Conservation (phyloP, 2,888 invertebrate species). For the Synergus gifuensis region DNA sequence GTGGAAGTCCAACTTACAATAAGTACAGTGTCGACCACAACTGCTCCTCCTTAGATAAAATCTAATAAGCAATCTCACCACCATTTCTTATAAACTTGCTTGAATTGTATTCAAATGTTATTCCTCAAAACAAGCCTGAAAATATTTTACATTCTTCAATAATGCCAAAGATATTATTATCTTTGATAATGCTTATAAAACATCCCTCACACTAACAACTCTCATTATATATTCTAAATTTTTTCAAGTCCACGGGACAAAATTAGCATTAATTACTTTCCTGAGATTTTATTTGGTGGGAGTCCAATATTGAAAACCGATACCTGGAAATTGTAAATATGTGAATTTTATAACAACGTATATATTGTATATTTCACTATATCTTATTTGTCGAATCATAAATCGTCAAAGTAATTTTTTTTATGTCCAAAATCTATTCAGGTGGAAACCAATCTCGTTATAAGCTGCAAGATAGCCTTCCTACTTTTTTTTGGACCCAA, state of each 20-base stretch:
- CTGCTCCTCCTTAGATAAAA: not conserved
- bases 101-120: not conserved
- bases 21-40: not conserved
- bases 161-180: no score
- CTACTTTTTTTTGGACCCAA: not conserved
- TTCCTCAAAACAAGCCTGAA: not conserved
- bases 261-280: no score
- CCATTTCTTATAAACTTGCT: not conserved
- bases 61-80: not conserved
- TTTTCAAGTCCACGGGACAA: no score
- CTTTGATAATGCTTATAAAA: no score
- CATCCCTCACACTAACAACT: no score
- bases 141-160: not conserved
- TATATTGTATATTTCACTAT: no score
- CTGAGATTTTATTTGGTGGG: no score
- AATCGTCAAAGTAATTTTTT: not conserved
- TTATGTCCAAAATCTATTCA: not conserved
- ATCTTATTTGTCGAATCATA: no score
- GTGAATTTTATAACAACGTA: no score
- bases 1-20: constrained; percentile 1
- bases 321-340: no score
- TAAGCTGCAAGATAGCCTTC: not conserved
- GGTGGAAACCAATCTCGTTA: not conserved
- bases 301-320: no score
- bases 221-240: no score